Evolutionary conservation across 2,113 vertebrate genomes (phyloP).

Genomic region (Phalacrocorax carbo): DNA sequence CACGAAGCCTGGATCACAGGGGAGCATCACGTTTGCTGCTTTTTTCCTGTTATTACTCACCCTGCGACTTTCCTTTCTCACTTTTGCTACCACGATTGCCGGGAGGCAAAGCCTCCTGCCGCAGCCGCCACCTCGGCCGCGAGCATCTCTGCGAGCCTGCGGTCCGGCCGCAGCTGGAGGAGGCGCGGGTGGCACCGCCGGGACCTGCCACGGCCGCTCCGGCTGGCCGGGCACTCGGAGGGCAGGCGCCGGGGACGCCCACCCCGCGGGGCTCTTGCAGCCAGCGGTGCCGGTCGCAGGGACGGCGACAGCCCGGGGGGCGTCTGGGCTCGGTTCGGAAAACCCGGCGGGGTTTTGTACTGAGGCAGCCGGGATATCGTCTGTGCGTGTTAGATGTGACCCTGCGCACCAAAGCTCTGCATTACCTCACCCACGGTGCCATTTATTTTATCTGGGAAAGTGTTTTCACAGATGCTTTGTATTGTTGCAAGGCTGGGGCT

Average conservation of each 20-base stretch:
- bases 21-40: not conserved
- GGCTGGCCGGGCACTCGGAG: not conserved
- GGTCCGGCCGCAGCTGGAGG: not conserved
- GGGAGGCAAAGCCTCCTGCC: not conserved
- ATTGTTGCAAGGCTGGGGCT: not conserved
- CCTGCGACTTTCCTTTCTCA: not conserved
- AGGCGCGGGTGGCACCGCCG: not conserved
- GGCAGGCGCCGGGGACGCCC: no score
- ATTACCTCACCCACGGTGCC: not conserved
- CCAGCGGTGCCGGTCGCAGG: not conserved
- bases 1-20: not conserved
- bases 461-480: not conserved
- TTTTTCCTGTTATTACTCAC: not conserved
- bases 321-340: fast-evolving
- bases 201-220: not conserved
- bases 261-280: not conserved
- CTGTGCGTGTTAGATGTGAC: not conserved
- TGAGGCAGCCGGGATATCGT: not conserved
- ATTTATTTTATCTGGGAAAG: not conserved
- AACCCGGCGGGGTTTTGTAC: not conserved
- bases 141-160: not conserved
- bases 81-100: not conserved
- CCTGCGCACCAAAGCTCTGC: not conserved
- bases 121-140: not conserved
- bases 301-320: not conserved